These are phyloP conservation scores for Enteromius afrohamiltoni DNA, from an alignment of 2,797 vertebrate species.

Conservation along the genomic window DNA sequence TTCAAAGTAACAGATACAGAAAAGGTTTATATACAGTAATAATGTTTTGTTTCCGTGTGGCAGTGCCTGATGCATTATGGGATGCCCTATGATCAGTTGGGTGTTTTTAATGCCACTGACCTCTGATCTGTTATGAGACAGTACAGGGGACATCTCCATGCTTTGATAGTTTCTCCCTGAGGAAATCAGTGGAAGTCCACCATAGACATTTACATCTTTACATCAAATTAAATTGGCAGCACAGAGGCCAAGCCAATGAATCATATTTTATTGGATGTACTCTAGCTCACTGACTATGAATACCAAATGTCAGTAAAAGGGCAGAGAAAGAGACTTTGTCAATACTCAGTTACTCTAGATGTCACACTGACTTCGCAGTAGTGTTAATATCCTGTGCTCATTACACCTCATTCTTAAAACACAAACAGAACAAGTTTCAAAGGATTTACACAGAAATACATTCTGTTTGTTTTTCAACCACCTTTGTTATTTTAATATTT, in stretches of 20 bases:
- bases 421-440: background rate
- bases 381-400: background rate
- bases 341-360: background rate
- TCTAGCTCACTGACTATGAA: conserved; percentile 48
- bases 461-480: background rate
- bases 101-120: conserved; percentile 9
- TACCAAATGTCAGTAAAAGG: conserved; percentile 69
- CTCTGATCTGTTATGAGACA: conserved; percentile 39
- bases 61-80: background rate
- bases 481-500: background rate
- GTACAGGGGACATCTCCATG: conserved; percentile 2
- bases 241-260: conserved; percentile 67
- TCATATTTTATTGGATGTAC: conserved; percentile 76
- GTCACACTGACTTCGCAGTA: background rate
- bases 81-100: background rate
- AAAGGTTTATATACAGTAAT: background rate
- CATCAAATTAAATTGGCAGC: conserved; percentile 67
- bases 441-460: background rate
- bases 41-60: background rate
- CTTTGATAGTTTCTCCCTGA: conserved; percentile 62
- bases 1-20: background rate
- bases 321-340: conserved; percentile 33
- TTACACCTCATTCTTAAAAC: background rate
- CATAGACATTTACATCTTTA: conserved; percentile 74
- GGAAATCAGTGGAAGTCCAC: conserved; percentile 74